A percentile compares a stretch with the other conserved stretches of the same genome.
Evolutionary conservation across 2,888 invertebrate species (phyloP).

Genomic region (Cabera pusaria): DNA sequence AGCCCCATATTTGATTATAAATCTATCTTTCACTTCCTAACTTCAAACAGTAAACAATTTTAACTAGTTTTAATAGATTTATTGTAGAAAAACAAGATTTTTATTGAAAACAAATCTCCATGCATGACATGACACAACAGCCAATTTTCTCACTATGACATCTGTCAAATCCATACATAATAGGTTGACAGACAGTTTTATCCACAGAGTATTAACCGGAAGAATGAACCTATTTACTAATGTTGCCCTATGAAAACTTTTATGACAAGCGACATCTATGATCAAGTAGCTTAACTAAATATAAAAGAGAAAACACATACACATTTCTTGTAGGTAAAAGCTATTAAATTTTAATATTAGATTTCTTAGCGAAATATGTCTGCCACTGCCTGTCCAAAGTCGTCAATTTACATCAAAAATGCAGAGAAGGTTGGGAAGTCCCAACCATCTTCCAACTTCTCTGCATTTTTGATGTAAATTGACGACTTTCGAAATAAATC

Average conservation of each 20-base stretch:
- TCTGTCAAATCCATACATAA: slow-evolving; percentile 36
- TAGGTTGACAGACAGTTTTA: slow-evolving; percentile 29
- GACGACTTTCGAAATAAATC: too few species aligned
- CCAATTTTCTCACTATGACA: slow-evolving; percentile 30
- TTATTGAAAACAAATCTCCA: slow-evolving; percentile 15
- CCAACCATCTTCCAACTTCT: too few species aligned
- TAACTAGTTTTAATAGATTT: too few species aligned
- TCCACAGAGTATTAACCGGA: slow-evolving; percentile 33
- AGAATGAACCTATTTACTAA: slow-evolving; percentile 27
- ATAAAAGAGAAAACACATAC: too few species aligned
- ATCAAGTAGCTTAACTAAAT: slow-evolving; percentile 9
- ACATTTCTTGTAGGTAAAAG: too few species aligned
- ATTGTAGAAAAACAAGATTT: slow-evolving; percentile 1
- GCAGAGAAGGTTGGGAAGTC: too few species aligned
- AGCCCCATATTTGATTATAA: slow-evolving; percentile 56
- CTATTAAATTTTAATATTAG: too few species aligned
- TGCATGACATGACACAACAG: slow-evolving; percentile 19
- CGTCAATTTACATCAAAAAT: too few species aligned
- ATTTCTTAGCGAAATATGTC: too few species aligned
- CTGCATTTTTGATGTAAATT: too few species aligned
- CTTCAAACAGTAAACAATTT: not conserved
- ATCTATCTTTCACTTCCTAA: slow-evolving; percentile 16
- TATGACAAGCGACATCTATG: slow-evolving; percentile 33
- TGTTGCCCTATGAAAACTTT: slow-evolving; percentile 8
- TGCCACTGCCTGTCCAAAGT: too few species aligned